Evolutionary conservation across 2,888 invertebrate genomes (phyloP).

Genomic region (Clistopyga incitator): DNA sequence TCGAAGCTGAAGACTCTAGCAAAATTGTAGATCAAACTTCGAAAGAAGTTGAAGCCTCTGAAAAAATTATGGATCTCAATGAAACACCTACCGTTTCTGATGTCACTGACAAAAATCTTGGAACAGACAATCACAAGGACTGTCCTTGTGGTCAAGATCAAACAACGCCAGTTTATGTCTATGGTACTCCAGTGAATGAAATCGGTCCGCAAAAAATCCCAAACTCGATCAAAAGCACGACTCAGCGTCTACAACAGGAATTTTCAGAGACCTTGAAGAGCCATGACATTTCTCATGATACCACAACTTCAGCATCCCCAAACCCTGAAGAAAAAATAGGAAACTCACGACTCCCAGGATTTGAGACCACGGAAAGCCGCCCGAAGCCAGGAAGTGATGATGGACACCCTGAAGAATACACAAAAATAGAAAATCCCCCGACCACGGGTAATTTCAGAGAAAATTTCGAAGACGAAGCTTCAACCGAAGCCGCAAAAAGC

Average conservation of each 20-base stretch:
- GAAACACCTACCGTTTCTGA: background rate
- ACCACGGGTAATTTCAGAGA: background rate
- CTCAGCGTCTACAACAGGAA: background rate
- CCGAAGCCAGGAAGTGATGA: background rate
- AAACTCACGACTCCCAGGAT: background rate
- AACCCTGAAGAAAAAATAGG: background rate
- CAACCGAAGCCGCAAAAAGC: background rate
- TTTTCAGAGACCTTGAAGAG: background rate
- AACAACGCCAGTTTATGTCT: background rate
- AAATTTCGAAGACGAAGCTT: background rate
- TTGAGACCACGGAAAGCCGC: background rate
- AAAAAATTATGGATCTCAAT: background rate
- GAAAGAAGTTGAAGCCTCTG: background rate
- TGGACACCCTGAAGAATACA: background rate
- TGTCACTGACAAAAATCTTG: background rate
- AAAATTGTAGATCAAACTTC: background rate
- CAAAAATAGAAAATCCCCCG: background rate
- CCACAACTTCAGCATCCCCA: background rate
- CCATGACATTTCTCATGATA: background rate
- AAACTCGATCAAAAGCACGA: background rate
- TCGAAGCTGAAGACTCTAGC: background rate
- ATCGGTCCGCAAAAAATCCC: background rate
- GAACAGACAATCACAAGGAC: background rate
- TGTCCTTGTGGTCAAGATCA: background rate
- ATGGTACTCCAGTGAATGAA: background rate